These are phyloP conservation scores for Sebastes nivosus DNA, from an alignment of 2,797 vertebrate genomes.

Conservation along the genomic window DNA sequence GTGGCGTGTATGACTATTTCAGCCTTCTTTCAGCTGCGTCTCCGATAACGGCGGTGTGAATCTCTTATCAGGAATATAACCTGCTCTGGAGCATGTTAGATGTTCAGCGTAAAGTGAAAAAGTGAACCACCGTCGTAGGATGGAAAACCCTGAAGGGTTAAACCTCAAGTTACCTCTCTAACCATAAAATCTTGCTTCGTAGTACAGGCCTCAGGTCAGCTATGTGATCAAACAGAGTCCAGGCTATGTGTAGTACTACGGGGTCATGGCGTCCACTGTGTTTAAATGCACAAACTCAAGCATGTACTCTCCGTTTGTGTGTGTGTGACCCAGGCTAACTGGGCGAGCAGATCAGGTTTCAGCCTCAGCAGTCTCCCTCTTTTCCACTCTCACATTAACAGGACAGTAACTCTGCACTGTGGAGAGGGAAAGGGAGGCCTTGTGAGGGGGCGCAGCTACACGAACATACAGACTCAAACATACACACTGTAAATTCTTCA, in stretches of 20 bases:
- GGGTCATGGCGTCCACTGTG: not conserved
- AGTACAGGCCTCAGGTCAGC: not conserved
- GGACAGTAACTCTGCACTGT: slow-evolving; percentile 51
- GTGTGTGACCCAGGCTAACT: slow-evolving; percentile 31
- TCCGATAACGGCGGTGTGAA: too few species aligned
- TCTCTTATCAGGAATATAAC: too few species aligned
- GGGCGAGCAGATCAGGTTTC: slow-evolving; percentile 69
- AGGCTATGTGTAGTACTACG: not conserved
- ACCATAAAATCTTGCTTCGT: too few species aligned
- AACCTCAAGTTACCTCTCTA: too few species aligned
- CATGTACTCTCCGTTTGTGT: not conserved
- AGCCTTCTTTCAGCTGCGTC: too few species aligned
- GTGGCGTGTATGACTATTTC: too few species aligned
- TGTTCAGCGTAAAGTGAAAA: too few species aligned
- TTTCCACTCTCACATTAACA: slow-evolving; percentile 64
- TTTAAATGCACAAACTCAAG: not conserved
- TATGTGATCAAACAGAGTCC: slow-evolving; percentile 2
- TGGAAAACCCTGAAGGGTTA: too few species aligned
- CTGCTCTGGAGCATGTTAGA: too few species aligned
- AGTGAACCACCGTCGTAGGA: too few species aligned
- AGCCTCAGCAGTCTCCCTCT: slow-evolving; percentile 46
- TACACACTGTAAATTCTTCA: slow-evolving; percentile 31
- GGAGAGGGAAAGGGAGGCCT: slow-evolving; percentile 54
- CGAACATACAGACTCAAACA: slow-evolving; percentile 13
- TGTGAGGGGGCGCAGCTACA: slow-evolving; percentile 40